These are phyloP conservation scores for Dexiosoma caninum DNA, from an alignment of 2,888 invertebrate species.

Conservation along the genomic window DNA sequence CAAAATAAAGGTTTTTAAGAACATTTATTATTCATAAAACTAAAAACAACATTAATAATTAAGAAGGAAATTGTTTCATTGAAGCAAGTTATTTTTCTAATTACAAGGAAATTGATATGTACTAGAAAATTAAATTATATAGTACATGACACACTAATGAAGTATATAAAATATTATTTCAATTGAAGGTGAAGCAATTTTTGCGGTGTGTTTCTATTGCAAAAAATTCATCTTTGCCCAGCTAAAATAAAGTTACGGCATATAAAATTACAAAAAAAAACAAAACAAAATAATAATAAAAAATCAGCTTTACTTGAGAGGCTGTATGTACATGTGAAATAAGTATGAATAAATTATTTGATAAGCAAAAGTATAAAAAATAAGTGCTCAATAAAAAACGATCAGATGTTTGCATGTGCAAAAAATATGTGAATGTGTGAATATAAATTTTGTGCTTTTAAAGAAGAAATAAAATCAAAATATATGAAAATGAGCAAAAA, in stretches of 20 bases:
- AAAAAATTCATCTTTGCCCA: not conserved
- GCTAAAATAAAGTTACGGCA: not conserved
- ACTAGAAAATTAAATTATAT: not conserved
- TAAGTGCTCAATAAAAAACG: not conserved
- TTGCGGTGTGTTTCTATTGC: not conserved
- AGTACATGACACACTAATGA: not conserved
- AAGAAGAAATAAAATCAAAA: not conserved
- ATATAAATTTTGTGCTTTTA: slow-evolving; percentile 1
- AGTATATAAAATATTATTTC: not conserved
- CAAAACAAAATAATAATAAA: not conserved
- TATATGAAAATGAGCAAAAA: slow-evolving; percentile 3
- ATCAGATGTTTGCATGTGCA: not conserved
- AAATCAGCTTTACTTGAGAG: slow-evolving; percentile 9
- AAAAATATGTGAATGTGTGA: not conserved
- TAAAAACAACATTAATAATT: not conserved
- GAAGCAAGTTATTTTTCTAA: not conserved
- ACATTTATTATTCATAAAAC: not conserved
- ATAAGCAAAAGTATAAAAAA: not conserved
- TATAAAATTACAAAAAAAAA: not conserved
- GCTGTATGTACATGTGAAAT: slow-evolving; percentile 23
- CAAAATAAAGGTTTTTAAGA: not conserved
- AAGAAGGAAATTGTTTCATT: not conserved
- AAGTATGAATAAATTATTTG: slow-evolving; percentile 39
- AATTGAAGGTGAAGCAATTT: not conserved
- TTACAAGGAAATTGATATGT: not conserved